phyloP scores from a whole-genome alignment of 2,888 invertebrate genomes.

The Leucophora obtusa region DNA sequence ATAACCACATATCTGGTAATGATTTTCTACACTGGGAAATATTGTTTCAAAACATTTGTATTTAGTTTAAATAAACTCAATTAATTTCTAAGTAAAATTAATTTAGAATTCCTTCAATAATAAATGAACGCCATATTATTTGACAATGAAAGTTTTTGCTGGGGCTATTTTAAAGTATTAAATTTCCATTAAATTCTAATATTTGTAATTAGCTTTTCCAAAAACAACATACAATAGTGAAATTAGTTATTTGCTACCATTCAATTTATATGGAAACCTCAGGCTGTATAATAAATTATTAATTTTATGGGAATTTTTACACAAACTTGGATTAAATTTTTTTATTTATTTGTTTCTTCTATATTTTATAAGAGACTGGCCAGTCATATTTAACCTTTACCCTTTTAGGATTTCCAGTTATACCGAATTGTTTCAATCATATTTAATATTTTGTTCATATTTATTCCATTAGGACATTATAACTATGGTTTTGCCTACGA shows the following conservation, averaged over 20 bases:
- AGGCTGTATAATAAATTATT: conserved; percentile 55
- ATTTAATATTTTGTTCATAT: conserved; percentile 35
- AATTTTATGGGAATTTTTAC: conserved; percentile 40
- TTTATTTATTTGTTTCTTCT: not conserved
- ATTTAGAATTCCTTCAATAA: no score
- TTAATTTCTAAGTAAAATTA: no score
- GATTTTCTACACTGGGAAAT: no score
- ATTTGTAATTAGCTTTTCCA: not conserved
- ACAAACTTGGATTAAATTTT: conserved; percentile 1
- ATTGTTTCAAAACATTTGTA: no score
- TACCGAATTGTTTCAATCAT: conserved; percentile 54
- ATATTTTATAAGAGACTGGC: conserved; percentile 3
- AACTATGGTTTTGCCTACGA: conserved; percentile 6
- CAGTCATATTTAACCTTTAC: conserved; percentile 22
- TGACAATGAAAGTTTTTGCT: no score
- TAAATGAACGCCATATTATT: no score
- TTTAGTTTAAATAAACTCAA: no score
- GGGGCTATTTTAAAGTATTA: not conserved
- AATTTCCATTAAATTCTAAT: not conserved
- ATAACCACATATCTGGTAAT: no score
- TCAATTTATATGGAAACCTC: conserved; percentile 28
- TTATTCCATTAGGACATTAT: conserved; percentile 56
- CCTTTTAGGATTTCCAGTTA: conserved; percentile 24
- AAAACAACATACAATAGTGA: not conserved
- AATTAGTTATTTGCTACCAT: conserved; percentile 2